Percentiles rank a stretch among this genome's conserved stretches.
phyloP scores from a whole-genome alignment of 2,797 vertebrate genomes.

The Pipistrellus pygmaeus region DNA sequence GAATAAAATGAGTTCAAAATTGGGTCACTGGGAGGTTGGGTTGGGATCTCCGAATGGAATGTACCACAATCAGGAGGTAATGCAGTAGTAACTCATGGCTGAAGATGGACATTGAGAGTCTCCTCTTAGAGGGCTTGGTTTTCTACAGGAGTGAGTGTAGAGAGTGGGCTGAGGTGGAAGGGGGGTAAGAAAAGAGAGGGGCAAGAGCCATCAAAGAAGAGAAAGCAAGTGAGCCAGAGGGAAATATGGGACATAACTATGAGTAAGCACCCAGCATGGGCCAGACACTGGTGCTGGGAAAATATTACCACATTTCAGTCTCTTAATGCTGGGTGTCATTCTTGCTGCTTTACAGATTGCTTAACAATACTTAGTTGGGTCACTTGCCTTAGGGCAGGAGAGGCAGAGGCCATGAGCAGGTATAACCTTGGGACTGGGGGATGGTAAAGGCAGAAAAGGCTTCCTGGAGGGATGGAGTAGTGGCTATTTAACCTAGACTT shows the following conservation, averaged over 20 bases:
- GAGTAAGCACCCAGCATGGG: neutral
- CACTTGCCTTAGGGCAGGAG: neutral
- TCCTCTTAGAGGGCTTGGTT: neutral
- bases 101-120: neutral
- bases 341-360: neutral
- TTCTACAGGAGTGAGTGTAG: neutral
- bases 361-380: neutral
- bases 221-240: neutral
- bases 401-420: neutral
- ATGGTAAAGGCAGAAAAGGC: neutral
- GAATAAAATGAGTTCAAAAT: constrained; percentile 46
- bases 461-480: neutral
- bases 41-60: constrained; percentile 39
- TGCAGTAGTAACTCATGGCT: neutral
- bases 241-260: neutral
- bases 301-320: neutral
- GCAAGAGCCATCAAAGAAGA: neutral
- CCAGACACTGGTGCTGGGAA: neutral
- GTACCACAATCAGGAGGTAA: neutral
- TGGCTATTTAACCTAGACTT: neutral
- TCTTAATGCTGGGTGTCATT: neutral
- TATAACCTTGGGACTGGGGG: neutral
- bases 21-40: neutral
- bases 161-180: neutral
- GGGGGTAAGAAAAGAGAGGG: neutral